Conservation (phyloP, 2,888 invertebrate genomes). For the Rhagonycha fulva region DNA sequence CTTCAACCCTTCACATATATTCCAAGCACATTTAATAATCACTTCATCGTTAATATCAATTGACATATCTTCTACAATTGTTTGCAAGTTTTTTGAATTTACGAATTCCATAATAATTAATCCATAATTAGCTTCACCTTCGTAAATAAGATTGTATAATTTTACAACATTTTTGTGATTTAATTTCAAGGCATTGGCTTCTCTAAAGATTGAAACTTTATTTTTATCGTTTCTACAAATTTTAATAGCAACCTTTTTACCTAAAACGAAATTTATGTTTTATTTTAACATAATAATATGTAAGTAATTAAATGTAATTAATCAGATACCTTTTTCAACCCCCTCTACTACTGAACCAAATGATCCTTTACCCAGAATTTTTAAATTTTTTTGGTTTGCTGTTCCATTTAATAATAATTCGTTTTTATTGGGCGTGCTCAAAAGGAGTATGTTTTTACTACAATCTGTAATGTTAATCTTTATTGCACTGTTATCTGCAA, state of each 20-base stretch:
- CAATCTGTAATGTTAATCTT: slow-evolving; percentile 7
- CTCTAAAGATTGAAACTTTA: slow-evolving; percentile 31
- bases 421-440: slow-evolving; percentile 43
- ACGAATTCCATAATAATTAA: slow-evolving; percentile 50
- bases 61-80: slow-evolving; percentile 39
- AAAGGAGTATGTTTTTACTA: slow-evolving; percentile 10
- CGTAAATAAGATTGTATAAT: slow-evolving; percentile 43
- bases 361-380: slow-evolving; percentile 47
- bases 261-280: slow-evolving; percentile 34
- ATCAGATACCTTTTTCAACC: slow-evolving; percentile 43
- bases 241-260: slow-evolving; percentile 47
- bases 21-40: slow-evolving; percentile 36
- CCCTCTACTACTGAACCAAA: slow-evolving; percentile 52
- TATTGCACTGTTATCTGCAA: neutral
- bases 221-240: slow-evolving; percentile 37
- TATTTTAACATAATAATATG: too few relatives aligned
- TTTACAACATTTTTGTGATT: slow-evolving; percentile 45
- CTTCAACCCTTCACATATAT: slow-evolving; percentile 44
- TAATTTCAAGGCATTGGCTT: slow-evolving; percentile 43
- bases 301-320: slow-evolving; percentile 21
- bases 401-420: slow-evolving; percentile 43
- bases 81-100: slow-evolving; percentile 41
- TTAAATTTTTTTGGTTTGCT: slow-evolving; percentile 31
- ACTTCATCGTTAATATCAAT: slow-evolving; percentile 15
- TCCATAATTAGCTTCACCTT: slow-evolving; percentile 38